Base-by-base conservation (phyloP, 2,888 invertebrate species). In the Chesias legatella region DNA sequence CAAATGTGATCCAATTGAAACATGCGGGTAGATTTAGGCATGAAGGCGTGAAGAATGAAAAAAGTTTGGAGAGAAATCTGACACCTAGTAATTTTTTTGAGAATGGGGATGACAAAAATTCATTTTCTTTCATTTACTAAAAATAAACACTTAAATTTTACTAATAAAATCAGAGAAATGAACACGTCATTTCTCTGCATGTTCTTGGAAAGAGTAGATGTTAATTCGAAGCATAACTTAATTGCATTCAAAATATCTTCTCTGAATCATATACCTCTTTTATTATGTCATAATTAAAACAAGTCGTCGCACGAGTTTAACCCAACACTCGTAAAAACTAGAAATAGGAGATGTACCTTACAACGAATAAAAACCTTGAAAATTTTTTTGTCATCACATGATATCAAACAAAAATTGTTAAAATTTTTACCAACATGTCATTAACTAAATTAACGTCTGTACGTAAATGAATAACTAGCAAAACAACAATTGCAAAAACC, bases 281-380 rank as follows among this genome's bases (percentile, higher is more conserved):
- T n/a, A 36, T 21, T 23, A 33, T 23, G 46, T 44, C 38, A 48
- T 42, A 48, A 35, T 33, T 30, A 22, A 50, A 51, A 33, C 30
- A 47, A 58, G 56, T 41, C 9, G 63, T 63, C 45, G 56, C 52
- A 25, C 32, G 21, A 48, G 47, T 56, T 53, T 51, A 49, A 53
- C 54, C 51, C 41, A 46, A 52, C 33, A 39, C 36, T 38, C 43
- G 53, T 54, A 57, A 61, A 61, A 58, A 53, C 30, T 28, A 45
- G 43, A 58, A 57, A 60, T 51, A 51, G 42, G 48, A 50, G 43
- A 43, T n/a, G n/a, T 20, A 41, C 40, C 44, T 40, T 45, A 51
- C 40, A 26, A 47, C 39, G 41, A 36, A 46, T 36, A 44, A 42
- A 51, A 63, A 53, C 63, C 62, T 73, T 63, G 61, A 58, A 60